A percentile compares a stretch with the other conserved stretches of the same genome.
Conservation (phyloP, 1,140 invertebrate species). For the Achroia grisella region DNA sequence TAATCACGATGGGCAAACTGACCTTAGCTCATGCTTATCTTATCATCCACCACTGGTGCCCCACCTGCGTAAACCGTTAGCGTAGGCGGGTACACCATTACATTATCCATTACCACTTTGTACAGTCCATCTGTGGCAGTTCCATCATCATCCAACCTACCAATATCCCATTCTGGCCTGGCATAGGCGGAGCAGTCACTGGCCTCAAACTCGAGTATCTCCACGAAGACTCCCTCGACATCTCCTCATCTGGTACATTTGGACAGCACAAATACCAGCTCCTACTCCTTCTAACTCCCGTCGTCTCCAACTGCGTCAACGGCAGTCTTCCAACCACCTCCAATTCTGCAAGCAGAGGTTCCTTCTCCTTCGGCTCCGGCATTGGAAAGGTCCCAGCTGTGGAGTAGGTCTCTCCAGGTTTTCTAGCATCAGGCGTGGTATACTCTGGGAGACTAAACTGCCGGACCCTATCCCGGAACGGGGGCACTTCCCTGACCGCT, state of each 20-base stretch:
- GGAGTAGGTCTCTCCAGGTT: slow-evolving; percentile 62
- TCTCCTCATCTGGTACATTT: slow-evolving; percentile 56
- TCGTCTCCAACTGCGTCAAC: slow-evolving; percentile 38
- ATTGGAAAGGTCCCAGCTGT: slow-evolving; percentile 68
- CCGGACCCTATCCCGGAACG: slow-evolving; percentile 35
- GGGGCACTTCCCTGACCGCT: slow-evolving; percentile 47
- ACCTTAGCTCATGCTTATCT: too few species aligned
- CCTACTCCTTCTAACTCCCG: slow-evolving; percentile 51
- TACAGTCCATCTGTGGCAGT: too few species aligned
- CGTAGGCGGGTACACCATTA: too few species aligned
- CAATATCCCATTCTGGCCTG: slow-evolving; percentile 37
- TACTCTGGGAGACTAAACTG: slow-evolving; percentile 42
- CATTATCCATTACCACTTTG: too few species aligned
- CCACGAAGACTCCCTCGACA: slow-evolving; percentile 56
- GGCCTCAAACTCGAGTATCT: slow-evolving; percentile 56
- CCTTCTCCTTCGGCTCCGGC: slow-evolving; percentile 64
- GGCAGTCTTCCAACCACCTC: slow-evolving; percentile 53
- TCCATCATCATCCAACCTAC: slow-evolving; percentile 9
- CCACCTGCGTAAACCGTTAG: too few species aligned
- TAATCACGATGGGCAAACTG: too few species aligned
- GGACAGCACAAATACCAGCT: slow-evolving; percentile 71
- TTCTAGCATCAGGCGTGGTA: slow-evolving; percentile 32
- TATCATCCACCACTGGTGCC: too few species aligned
- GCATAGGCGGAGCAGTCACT: slow-evolving; percentile 45
- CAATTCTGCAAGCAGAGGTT: slow-evolving; percentile 54